These are phyloP conservation scores for Microplitis demolitor DNA, from an alignment of 1,140 invertebrate species.

Conservation along the genomic window DNA sequence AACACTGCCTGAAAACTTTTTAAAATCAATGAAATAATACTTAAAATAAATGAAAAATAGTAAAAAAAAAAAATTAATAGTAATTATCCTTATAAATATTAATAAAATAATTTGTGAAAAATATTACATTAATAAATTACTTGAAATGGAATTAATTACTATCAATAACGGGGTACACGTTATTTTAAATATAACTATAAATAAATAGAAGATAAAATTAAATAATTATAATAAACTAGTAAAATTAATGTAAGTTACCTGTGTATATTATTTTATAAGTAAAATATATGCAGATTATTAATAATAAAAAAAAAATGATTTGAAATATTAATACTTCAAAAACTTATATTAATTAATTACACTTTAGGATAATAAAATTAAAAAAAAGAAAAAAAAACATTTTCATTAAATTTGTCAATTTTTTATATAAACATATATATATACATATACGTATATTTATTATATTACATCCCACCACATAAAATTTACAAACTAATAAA, in stretches of 20 bases:
- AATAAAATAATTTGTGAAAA: no score
- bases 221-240: background rate
- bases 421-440: background rate
- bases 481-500: slow-evolving; percentile 8
- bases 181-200: slow-evolving; percentile 1
- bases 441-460: slow-evolving; percentile 4
- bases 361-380: no score
- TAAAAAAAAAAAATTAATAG: no score
- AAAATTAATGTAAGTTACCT: slow-evolving; percentile 49
- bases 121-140: no score
- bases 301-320: slow-evolving; percentile 30
- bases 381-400: slow-evolving; percentile 7
- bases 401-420: background rate
- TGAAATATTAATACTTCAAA: no score
- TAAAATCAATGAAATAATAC: no score
- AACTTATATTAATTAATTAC: no score
- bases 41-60: no score
- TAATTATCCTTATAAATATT: no score
- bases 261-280: slow-evolving; percentile 57
- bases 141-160: background rate
- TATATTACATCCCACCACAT: slow-evolving; percentile 10
- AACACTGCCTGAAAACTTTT: no score
- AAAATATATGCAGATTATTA: slow-evolving; percentile 53
- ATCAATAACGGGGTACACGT: background rate
- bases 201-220: background rate